Conservation (phyloP, 2,113 vertebrate species). For the Dasypus novemcinctus region DNA sequence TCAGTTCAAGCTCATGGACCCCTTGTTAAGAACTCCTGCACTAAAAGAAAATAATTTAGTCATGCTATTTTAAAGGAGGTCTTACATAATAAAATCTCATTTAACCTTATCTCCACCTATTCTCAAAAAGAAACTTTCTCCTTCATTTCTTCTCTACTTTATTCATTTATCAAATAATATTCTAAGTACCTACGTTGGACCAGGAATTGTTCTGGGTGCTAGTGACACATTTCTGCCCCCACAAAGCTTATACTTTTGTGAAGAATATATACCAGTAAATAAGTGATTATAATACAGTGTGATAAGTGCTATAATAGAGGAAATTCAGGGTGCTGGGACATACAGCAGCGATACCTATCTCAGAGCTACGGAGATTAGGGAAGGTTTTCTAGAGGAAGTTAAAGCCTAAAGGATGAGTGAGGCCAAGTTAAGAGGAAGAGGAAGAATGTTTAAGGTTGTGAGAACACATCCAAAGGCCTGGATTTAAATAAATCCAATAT, state of each 20-base stretch:
- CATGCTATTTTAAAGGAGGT: background rate
- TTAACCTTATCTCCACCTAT: background rate
- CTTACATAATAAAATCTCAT: background rate
- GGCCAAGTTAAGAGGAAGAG: background rate
- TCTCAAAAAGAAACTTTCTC: background rate
- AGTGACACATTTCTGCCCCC: background rate
- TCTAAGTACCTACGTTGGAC: background rate
- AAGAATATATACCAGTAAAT: background rate
- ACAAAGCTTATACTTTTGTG: background rate
- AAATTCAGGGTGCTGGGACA: background rate
- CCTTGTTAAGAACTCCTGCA: too few species aligned
- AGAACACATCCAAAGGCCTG: background rate
- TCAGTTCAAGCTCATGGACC: too few species aligned
- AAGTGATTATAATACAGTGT: background rate
- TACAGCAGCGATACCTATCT: background rate
- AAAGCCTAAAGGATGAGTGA: background rate
- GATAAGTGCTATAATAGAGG: background rate
- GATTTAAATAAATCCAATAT: background rate
- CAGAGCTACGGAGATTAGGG: background rate
- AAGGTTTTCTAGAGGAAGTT: background rate
- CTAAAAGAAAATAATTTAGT: background rate
- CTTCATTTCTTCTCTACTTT: background rate
- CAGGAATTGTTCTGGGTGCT: background rate
- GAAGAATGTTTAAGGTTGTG: background rate
- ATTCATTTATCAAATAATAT: background rate